A percentile compares a stretch with the other conserved stretches of the same genome.
phyloP scores from a whole-genome alignment of 2,113 vertebrate species.

The Bagarius yarrelli region DNA sequence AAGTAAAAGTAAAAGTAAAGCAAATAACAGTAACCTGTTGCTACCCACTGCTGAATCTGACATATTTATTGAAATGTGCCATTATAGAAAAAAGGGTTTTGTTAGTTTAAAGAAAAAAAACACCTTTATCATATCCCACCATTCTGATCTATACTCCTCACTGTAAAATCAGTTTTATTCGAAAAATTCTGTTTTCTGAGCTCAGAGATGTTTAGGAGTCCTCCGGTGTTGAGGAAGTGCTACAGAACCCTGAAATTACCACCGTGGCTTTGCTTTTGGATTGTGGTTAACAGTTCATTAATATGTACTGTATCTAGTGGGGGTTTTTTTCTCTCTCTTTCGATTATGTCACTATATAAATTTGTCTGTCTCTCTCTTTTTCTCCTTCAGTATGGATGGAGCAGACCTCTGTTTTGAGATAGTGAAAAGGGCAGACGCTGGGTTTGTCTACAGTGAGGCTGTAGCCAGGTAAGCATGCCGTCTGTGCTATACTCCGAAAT shows the following conservation, averaged over 20 bases:
- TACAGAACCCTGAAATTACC: neutral
- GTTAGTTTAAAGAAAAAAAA: too few relatives aligned
- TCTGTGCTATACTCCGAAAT: neutral
- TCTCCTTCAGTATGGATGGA: constrained; percentile 83
- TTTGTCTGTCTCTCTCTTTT: neutral
- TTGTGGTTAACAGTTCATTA: neutral
- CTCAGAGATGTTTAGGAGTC: neutral
- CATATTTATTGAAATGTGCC: neutral
- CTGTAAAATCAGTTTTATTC: too few relatives aligned
- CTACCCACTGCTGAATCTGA: neutral
- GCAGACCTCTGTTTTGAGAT: constrained; percentile 92
- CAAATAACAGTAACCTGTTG: too few relatives aligned
- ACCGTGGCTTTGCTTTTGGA: neutral
- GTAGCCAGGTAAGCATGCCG: constrained; percentile 81
- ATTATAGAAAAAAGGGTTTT: neutral
- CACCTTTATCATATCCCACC: too few relatives aligned
- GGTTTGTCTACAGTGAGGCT: constrained; percentile 91
- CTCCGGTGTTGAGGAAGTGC: neutral
- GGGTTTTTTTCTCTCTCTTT: neutral
- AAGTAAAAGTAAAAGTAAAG: too few relatives aligned
- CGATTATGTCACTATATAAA: neutral
- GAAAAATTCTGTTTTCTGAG: neutral
- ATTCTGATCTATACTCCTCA: too few relatives aligned
- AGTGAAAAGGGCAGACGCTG: constrained; percentile 89
- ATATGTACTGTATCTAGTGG: neutral